These are phyloP conservation scores for Sprattus sprattus DNA, from an alignment of 2,113 vertebrate genomes.

Conservation along the genomic window DNA sequence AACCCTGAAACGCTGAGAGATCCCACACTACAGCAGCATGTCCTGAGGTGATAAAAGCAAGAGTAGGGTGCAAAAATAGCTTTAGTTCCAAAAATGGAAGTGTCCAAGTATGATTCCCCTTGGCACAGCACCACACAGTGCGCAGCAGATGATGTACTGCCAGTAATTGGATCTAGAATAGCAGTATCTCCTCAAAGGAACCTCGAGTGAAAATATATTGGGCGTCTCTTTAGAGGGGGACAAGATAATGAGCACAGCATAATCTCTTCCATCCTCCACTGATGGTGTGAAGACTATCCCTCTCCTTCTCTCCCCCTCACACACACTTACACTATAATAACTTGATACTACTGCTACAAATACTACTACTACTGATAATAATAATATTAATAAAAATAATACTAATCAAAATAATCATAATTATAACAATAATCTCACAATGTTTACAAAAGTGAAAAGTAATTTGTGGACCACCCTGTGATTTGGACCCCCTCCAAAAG, in stretches of 20 bases:
- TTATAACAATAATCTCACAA: too few relatives aligned
- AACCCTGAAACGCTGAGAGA: background rate
- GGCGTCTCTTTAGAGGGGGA: background rate
- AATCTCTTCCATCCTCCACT: background rate
- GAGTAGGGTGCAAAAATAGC: conserved; percentile 13
- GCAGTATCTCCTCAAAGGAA: conserved; percentile 29
- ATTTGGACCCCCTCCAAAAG: too few relatives aligned
- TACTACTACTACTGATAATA: background rate
- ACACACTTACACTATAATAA: background rate
- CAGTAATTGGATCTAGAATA: conserved; percentile 33
- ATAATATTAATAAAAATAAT: too few relatives aligned
- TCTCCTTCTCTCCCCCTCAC: background rate
- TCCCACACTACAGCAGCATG: background rate
- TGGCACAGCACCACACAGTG: conserved; percentile 7
- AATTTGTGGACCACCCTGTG: too few relatives aligned
- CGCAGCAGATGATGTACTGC: conserved; percentile 17
- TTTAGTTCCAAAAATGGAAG: conserved; percentile 30
- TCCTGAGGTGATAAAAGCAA: background rate
- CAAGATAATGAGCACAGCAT: background rate
- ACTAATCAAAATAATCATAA: too few relatives aligned
- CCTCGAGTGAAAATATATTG: conserved; percentile 27
- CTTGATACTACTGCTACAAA: background rate
- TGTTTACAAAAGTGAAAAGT: too few relatives aligned
- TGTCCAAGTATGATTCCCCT: conserved; percentile 21
- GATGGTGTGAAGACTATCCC: background rate